Conservation (phyloP, 2,113 vertebrate genomes). For the Nymphicus hollandicus region DNA sequence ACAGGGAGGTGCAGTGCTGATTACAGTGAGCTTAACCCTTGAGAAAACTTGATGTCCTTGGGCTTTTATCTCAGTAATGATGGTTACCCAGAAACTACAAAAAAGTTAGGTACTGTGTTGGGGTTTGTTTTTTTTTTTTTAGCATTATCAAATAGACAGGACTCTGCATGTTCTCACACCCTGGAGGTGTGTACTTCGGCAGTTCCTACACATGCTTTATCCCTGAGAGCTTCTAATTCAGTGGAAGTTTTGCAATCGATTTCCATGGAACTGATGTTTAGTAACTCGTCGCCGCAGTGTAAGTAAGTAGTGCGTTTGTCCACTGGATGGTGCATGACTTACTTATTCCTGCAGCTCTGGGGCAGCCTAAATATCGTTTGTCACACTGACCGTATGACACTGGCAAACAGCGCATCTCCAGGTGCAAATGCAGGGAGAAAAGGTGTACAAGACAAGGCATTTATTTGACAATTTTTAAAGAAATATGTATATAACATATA, state of each 20-base stretch:
- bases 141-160: background rate
- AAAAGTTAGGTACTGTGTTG: no score
- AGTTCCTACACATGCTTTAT: background rate
- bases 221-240: background rate
- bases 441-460: background rate
- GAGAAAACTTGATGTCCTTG: background rate
- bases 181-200: background rate
- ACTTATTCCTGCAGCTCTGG: background rate
- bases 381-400: accelerated
- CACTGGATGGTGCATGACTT: background rate
- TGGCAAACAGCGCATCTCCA: background rate
- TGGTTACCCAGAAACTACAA: background rate
- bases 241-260: background rate
- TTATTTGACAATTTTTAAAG: background rate
- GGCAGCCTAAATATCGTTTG: background rate
- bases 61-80: background rate
- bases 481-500: background rate
- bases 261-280: background rate
- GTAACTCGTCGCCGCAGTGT: background rate
- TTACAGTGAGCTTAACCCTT: background rate
- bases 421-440: background rate
- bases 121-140: background rate
- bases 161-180: background rate
- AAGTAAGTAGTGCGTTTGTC: background rate
- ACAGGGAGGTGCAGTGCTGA: background rate